Conservation (phyloP, 2,888 invertebrate species). For the Eupithecia tripunctaria region DNA sequence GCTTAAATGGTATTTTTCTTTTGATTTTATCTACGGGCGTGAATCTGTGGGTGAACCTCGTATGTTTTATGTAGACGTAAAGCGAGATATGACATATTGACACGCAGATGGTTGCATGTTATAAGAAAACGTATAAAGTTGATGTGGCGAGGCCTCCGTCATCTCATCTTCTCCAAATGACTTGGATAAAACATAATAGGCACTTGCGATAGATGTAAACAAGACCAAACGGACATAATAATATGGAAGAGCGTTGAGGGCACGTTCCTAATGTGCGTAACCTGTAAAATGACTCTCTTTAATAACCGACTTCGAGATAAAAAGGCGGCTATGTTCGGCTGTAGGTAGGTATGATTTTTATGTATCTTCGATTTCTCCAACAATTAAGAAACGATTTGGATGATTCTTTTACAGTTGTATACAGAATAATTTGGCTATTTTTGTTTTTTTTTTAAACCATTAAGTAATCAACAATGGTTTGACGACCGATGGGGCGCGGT, state of each 20-base stretch:
- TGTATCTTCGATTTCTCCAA: too few species aligned
- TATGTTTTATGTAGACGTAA: constrained; percentile 53
- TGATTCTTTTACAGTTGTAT: too few species aligned
- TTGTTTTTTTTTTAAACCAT: too few species aligned
- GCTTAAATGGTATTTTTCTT: neutral
- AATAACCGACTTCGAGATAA: too few species aligned
- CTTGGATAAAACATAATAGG: constrained; percentile 23
- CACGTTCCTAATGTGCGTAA: neutral
- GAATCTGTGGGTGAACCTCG: constrained; percentile 5
- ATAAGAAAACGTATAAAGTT: constrained; percentile 44
- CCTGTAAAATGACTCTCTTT: neutral
- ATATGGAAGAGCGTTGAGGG: too few species aligned
- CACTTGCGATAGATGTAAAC: constrained; percentile 4
- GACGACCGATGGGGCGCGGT: too few species aligned
- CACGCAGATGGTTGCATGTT: constrained; percentile 52
- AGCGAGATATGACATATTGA: constrained; percentile 54
- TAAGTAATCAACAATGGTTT: too few species aligned
- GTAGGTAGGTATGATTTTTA: too few species aligned
- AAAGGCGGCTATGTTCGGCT: too few species aligned
- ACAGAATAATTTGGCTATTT: too few species aligned
- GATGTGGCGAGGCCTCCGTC: constrained; percentile 33
- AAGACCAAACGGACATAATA: neutral
- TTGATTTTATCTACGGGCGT: constrained; percentile 21
- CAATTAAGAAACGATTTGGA: too few species aligned
- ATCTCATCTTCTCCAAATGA: constrained; percentile 37